Evolutionary conservation across 2,797 vertebrate species (phyloP).

Genomic region (Danio tinwini): DNA sequence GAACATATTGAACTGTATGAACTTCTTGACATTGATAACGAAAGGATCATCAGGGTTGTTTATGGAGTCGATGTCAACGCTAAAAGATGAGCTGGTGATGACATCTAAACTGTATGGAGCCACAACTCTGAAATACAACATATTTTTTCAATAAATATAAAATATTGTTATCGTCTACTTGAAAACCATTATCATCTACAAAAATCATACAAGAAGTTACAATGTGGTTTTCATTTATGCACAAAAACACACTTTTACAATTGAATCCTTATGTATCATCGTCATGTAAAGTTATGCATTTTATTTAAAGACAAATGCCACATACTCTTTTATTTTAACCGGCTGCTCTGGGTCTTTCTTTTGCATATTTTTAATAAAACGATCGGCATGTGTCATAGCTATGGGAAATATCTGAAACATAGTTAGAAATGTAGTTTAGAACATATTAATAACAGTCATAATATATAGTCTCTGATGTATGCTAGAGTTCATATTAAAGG

Average conservation of each 20-base stretch:
- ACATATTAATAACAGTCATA: too few relatives aligned
- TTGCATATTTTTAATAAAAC: conserved; percentile 77
- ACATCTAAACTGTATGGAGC: conserved; percentile 83
- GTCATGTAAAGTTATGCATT: not conserved
- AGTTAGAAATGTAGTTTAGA: not conserved
- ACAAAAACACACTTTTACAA: too few relatives aligned
- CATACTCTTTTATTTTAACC: conserved; percentile 82
- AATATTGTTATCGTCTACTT: not conserved
- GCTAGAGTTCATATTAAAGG: not conserved
- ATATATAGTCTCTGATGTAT: not conserved
- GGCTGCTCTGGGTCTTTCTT: conserved; percentile 65
- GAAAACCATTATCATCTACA: too few relatives aligned
- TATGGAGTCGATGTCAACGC: conserved; percentile 81
- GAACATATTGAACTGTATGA: conserved; percentile 73
- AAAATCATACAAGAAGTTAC: too few relatives aligned
- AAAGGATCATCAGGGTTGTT: conserved; percentile 80
- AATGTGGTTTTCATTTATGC: too few relatives aligned
- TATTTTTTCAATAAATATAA: not conserved
- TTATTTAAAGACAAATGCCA: not conserved
- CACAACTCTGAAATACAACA: conserved; percentile 72
- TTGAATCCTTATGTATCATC: too few relatives aligned
- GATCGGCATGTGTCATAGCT: conserved; percentile 77
- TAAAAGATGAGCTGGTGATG: conserved; percentile 82
- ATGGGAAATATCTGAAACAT: conserved; percentile 83
- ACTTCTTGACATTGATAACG: conserved; percentile 73